Percentiles rank a stretch among this genome's conserved stretches.
Conservation (phyloP, 2,888 invertebrate genomes). For the Penaeus monodon region DNA sequence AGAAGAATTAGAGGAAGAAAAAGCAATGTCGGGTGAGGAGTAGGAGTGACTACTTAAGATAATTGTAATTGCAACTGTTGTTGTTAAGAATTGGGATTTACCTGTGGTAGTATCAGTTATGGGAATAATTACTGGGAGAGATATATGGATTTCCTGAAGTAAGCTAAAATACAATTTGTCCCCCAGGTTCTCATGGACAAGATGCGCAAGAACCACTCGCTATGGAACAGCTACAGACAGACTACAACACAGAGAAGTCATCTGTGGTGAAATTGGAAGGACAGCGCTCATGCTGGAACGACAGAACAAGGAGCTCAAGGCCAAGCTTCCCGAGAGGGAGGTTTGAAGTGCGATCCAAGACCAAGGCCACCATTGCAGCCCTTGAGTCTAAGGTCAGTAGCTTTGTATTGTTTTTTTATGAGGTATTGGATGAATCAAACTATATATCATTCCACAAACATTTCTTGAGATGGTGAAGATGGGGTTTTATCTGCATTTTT, state of each 20-base stretch:
- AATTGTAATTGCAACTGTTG: too few species aligned
- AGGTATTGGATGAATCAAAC: background rate
- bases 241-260: conserved; percentile 88
- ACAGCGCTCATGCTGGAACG: conserved; percentile 86
- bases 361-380: conserved; percentile 92
- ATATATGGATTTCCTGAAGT: background rate
- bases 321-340: conserved; percentile 94
- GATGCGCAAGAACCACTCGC: conserved; percentile 86
- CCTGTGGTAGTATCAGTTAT: background rate
- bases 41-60: too few species aligned
- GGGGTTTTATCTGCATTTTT: too few species aligned
- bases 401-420: background rate
- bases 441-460: too few species aligned
- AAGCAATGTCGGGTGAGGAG: conserved; percentile 79
- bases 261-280: conserved; percentile 93
- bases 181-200: conserved; percentile 82
- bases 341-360: conserved; percentile 91
- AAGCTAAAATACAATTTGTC: background rate
- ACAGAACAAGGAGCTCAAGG: conserved; percentile 80
- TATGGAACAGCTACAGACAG: conserved; percentile 85
- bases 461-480: too few species aligned
- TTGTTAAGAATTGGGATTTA: background rate
- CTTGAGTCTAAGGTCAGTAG: conserved; percentile 88
- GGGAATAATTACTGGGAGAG: background rate
- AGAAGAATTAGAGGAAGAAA: conserved; percentile 98